phyloP scores from a whole-genome alignment of 2,888 invertebrate species.

The Graphium colonna region DNA sequence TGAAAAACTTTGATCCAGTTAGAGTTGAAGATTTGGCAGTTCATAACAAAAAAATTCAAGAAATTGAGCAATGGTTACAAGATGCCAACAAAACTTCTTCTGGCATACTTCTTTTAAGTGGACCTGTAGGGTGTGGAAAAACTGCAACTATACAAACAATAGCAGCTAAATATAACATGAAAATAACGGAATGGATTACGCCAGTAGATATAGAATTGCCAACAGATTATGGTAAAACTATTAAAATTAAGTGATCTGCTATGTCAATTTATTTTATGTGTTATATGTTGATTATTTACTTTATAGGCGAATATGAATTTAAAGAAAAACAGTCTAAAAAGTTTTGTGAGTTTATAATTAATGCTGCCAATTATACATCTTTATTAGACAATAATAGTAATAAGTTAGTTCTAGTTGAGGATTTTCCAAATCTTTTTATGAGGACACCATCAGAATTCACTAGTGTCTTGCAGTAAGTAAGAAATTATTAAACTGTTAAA shows the following conservation, averaged over 20 bases:
- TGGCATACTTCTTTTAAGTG: slow-evolving; percentile 85
- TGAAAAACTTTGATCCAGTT: slow-evolving; percentile 81
- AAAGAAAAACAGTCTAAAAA: slow-evolving; percentile 82
- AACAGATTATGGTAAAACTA: slow-evolving; percentile 62
- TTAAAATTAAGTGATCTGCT: too few relatives aligned
- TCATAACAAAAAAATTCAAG: slow-evolving; percentile 86
- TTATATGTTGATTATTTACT: slow-evolving; percentile 9
- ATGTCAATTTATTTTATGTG: too few relatives aligned
- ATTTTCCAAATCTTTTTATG: slow-evolving; percentile 89
- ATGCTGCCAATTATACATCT: slow-evolving; percentile 88
- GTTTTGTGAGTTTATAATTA: slow-evolving; percentile 88
- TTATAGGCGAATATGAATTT: slow-evolving; percentile 66
- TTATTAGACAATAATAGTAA: slow-evolving; percentile 74
- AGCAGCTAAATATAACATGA: slow-evolving; percentile 81
- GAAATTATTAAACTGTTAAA: neutral
- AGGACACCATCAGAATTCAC: slow-evolving; percentile 83
- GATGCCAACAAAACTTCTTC: slow-evolving; percentile 47
- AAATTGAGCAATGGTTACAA: slow-evolving; percentile 85
- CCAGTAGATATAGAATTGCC: slow-evolving; percentile 85
- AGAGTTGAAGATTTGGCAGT: slow-evolving; percentile 84
- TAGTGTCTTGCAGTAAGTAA: slow-evolving; percentile 83
- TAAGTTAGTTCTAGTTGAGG: slow-evolving; percentile 86
- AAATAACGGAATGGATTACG: slow-evolving; percentile 90
- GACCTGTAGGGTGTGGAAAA: slow-evolving; percentile 93
- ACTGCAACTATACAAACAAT: slow-evolving; percentile 85